Conservation (phyloP, 2,797 vertebrate genomes). For the Mus spretus region DNA sequence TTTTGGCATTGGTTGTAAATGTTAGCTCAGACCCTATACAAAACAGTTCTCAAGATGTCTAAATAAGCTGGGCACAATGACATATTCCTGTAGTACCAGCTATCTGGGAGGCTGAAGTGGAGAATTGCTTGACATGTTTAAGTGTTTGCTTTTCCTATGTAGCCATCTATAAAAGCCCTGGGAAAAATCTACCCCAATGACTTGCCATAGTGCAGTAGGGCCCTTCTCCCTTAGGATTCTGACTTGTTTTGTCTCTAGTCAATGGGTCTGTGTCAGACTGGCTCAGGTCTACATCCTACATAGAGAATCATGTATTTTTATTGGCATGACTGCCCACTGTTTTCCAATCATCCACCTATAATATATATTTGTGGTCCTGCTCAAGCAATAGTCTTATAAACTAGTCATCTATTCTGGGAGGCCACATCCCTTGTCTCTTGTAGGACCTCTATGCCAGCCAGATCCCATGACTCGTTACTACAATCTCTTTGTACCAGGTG, state of each 20-base stretch:
- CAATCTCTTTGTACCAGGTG: background rate
- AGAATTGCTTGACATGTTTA: background rate
- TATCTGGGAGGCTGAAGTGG: background rate
- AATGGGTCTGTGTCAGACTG: background rate
- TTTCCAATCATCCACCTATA: background rate
- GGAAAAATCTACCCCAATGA: background rate
- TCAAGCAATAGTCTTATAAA: background rate
- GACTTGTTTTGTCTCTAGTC: background rate
- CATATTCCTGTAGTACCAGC: background rate
- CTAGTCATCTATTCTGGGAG: background rate
- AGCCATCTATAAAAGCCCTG: background rate
- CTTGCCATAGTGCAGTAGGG: background rate
- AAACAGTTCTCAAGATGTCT: background rate
- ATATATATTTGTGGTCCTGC: background rate
- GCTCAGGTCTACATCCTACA: background rate
- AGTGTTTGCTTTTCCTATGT: background rate
- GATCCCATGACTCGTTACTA: background rate
- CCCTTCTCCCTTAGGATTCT: background rate
- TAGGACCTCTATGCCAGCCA: background rate
- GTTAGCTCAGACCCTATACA: background rate
- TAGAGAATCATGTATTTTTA: background rate
- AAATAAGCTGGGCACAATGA: background rate
- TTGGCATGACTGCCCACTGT: background rate
- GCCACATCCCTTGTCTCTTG: too few relatives aligned
- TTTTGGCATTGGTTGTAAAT: background rate